Percentiles rank a stretch among this genome's conserved stretches.
Evolutionary conservation across 1,140 invertebrate genomes (phyloP).

Genomic region (fruit fly (Drosophila melanogaster)): Release_6_plus_ISO1_MT NT_033779.5:19895001-19895500

Average conservation of each 20-base stretch:
- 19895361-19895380: constrained; percentile 72
- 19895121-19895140: constrained; percentile 54
- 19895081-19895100: constrained; percentile 54
- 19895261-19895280: constrained; percentile 71
- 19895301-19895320: constrained; percentile 62
- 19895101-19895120: constrained; percentile 35
- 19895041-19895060: constrained; percentile 1
- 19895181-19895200: constrained; percentile 14
- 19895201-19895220: constrained; percentile 27
- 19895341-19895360: constrained; percentile 38
- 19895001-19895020: neutral
- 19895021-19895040: too few species aligned
- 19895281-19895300: constrained; percentile 57
- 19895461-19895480: constrained; percentile 7
- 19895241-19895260: constrained; percentile 74
- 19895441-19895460: constrained; percentile 18
- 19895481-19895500: constrained; percentile 1
- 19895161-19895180: constrained; percentile 78
- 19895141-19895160: constrained; percentile 71
- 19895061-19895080: neutral
- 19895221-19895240: constrained; percentile 63
- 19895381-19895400: neutral
- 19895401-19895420: neutral
- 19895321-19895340: constrained; percentile 31
- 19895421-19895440: constrained; percentile 8